Evolutionary conservation across 2,113 vertebrate species (phyloP), one percentile per base, ranked within the genome.

Genomic region (Entelurus aequoreus): DNA sequence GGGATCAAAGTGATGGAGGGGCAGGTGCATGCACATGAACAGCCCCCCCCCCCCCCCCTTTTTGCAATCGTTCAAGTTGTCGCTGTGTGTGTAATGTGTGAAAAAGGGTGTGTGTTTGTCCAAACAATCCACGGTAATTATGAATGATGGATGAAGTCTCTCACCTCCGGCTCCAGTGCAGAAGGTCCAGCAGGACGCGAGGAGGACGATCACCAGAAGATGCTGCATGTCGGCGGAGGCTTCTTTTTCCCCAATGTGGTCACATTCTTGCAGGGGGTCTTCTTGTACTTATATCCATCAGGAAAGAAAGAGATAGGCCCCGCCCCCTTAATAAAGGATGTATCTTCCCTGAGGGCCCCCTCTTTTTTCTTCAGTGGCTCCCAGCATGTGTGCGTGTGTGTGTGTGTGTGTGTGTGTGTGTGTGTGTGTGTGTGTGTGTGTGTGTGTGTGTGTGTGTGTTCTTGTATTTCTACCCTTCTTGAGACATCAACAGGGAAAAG

Each of bases 271-370:
- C 76, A 68, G 80, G 79, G 80, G 47, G 72, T 66, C 28, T 28
- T 84, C 84, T 85, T 78, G 80, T 88, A 87, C 83, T 82, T 83
- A 87, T 87, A 87, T 87, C 87, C 77, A 90, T 90, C 81, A 80
- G 81, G 72, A 79, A 75, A 79, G 65, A 65, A 54, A 51, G 68
- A 14, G 63, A 68, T 56, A 77, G 72, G 84, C 86, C 82, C 87
- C 89, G 81, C 89, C 89, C 78, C 40, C 77, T 73, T 76, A 66
- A 14, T 36, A 60, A 66, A 64, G 74, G 78, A 37, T 60, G 63
- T 42, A 68, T 60, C 66, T 65, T 47, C 21, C 21, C 7, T 35
- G 16, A 35, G 69, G 53, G 21, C 21, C 19, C 21, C 19, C 28
- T 12, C 12, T 53, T 52, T 14, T 35, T 13, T 54, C 6, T 5